These are phyloP conservation scores for Cirrhinus molitorella DNA, from an alignment of 2,797 vertebrate species.

Conservation along the genomic window DNA sequence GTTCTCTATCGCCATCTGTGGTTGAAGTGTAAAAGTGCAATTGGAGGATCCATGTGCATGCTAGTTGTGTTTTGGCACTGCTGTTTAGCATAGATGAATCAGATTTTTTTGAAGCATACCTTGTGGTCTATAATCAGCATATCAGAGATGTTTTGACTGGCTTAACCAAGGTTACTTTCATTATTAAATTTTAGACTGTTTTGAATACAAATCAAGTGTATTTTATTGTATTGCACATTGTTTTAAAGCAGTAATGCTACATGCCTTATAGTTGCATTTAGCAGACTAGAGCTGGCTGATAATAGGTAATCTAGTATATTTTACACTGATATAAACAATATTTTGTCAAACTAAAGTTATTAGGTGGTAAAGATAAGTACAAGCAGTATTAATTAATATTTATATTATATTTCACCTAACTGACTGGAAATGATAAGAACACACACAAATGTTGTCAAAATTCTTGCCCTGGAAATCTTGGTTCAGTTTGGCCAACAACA, in stretches of 20 bases:
- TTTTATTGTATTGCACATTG: background rate
- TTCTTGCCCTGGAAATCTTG: too few relatives aligned
- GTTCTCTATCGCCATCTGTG: background rate
- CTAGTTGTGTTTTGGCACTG: background rate
- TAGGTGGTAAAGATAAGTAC: too few relatives aligned
- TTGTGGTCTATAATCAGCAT: background rate
- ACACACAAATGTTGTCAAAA: too few relatives aligned
- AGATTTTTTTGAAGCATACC: background rate
- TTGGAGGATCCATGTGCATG: background rate
- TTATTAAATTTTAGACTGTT: background rate
- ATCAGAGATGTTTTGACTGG: background rate
- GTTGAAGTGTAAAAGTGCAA: background rate
- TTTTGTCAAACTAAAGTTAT: too few relatives aligned
- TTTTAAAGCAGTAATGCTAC: background rate
- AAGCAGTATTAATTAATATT: too few relatives aligned
- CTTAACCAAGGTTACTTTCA: background rate
- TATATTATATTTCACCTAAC: too few relatives aligned
- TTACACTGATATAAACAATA: background rate
- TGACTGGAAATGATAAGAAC: too few relatives aligned
- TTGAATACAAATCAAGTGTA: background rate
- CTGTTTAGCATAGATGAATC: background rate
- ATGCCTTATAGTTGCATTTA: background rate
- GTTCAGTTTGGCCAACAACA: too few relatives aligned
- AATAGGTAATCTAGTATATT: background rate
- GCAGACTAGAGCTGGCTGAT: background rate